phyloP scores from a whole-genome alignment of 2,113 vertebrate species.

The Antidorcas marsupialis region DNA sequence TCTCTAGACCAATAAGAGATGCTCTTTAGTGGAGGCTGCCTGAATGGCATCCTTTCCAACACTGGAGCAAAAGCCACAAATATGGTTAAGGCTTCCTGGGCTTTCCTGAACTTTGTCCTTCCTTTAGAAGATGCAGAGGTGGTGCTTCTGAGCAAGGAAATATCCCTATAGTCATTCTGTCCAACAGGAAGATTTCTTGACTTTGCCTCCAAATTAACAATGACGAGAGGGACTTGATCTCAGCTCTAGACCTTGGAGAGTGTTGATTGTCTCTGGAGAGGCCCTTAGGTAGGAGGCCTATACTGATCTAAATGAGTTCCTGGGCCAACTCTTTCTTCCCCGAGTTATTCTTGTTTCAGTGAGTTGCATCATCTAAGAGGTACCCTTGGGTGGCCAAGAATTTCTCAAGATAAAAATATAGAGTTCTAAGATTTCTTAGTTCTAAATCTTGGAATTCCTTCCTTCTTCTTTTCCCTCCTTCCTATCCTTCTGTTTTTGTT shows the following conservation, averaged over 20 bases:
- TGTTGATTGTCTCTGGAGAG: neutral
- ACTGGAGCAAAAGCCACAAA: neutral
- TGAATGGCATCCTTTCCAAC: neutral
- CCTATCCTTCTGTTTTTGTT: neutral
- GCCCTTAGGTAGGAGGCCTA: neutral
- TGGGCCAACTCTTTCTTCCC: neutral
- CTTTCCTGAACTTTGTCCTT: neutral
- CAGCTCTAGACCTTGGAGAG: neutral
- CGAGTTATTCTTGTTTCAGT: neutral
- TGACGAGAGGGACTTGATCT: constrained; percentile 16
- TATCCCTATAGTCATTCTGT: neutral
- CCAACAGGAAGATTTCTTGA: neutral
- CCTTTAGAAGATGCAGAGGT: neutral
- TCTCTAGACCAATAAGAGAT: neutral
- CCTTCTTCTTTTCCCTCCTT: neutral
- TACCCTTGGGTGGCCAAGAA: neutral
- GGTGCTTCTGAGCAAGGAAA: neutral
- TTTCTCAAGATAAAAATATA: neutral
- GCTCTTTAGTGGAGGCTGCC: neutral
- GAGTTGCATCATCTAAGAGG: neutral
- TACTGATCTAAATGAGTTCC: neutral
- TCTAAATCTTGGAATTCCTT: neutral
- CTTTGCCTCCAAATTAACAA: neutral
- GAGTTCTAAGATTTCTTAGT: neutral
- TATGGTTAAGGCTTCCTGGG: neutral